Percentiles rank a stretch among this genome's conserved stretches.
phyloP scores from a whole-genome alignment of 2,888 invertebrate species.

The Latrodectus hesperus region DNA sequence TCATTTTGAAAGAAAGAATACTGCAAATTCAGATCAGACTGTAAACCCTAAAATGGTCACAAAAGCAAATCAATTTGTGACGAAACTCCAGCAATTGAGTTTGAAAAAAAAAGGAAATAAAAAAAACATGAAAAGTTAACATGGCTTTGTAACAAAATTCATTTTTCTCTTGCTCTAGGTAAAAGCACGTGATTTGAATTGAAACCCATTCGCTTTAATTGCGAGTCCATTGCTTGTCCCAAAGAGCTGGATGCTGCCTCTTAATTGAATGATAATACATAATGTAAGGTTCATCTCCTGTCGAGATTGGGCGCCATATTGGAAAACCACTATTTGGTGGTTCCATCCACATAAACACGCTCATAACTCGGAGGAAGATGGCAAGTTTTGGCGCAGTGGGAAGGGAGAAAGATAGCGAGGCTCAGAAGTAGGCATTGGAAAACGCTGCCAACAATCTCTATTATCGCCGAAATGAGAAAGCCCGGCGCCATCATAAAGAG shows the following conservation, averaged over 20 bases:
- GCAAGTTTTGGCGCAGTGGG: slow-evolving; percentile 4
- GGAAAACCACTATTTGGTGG: slow-evolving; percentile 62
- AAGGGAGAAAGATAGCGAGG: slow-evolving; percentile 4
- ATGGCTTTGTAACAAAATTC: background rate
- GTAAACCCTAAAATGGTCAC: background rate
- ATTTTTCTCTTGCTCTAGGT: background rate
- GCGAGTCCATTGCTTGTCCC: slow-evolving; percentile 36
- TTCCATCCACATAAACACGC: slow-evolving; percentile 51
- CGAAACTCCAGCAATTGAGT: background rate
- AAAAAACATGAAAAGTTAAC: background rate
- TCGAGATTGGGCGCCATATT: slow-evolving; percentile 53
- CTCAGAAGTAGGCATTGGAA: slow-evolving; percentile 39
- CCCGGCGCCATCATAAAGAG: slow-evolving; percentile 66
- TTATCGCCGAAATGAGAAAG: slow-evolving; percentile 63
- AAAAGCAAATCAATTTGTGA: background rate
- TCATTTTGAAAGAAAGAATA: too few species aligned
- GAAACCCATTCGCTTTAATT: slow-evolving; percentile 31
- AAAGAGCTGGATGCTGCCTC: slow-evolving; percentile 32
- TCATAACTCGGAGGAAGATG: slow-evolving; percentile 28
- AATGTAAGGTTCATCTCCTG: slow-evolving; percentile 28
- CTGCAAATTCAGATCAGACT: too few species aligned
- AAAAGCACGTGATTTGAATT: slow-evolving; percentile 48
- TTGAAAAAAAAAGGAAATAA: background rate
- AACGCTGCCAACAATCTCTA: slow-evolving; percentile 67
- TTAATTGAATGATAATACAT: slow-evolving; percentile 64